Evolutionary conservation across 2,113 vertebrate genomes (phyloP).

Genomic region (Lepidothrix coronata): DNA sequence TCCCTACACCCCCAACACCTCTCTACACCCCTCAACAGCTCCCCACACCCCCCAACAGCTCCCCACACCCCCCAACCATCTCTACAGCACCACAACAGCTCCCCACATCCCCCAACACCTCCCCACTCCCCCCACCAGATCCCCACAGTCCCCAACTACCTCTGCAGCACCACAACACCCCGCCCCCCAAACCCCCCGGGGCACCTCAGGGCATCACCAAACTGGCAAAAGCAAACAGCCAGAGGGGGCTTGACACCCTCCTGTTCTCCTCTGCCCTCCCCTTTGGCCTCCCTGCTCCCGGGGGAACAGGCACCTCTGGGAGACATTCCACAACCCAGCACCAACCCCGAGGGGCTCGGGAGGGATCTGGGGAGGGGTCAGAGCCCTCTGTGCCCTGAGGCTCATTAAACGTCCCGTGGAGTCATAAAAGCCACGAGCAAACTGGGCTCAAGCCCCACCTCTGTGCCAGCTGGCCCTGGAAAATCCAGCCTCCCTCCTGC

Average conservation of each 20-base stretch:
- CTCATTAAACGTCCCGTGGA: accelerated
- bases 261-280: background rate
- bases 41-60: no score
- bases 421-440: background rate
- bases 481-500: background rate
- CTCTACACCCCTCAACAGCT: no score
- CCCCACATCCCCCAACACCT: no score
- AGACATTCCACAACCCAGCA: background rate
- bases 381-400: background rate
- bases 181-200: background rate
- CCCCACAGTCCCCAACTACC: no score
- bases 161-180: background rate
- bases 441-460: accelerated
- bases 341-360: background rate
- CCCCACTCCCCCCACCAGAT: no score
- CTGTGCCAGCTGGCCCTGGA: background rate
- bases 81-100: no score
- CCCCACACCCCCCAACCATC: no score
- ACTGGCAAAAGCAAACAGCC: background rate
- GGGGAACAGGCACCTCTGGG: background rate
- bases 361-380: background rate
- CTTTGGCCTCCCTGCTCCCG: background rate
- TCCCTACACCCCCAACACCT: no score
- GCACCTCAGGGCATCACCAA: background rate
- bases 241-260: background rate